Base-by-base conservation (phyloP, 2,888 invertebrate genomes). In the Cephonodes hylas region DNA sequence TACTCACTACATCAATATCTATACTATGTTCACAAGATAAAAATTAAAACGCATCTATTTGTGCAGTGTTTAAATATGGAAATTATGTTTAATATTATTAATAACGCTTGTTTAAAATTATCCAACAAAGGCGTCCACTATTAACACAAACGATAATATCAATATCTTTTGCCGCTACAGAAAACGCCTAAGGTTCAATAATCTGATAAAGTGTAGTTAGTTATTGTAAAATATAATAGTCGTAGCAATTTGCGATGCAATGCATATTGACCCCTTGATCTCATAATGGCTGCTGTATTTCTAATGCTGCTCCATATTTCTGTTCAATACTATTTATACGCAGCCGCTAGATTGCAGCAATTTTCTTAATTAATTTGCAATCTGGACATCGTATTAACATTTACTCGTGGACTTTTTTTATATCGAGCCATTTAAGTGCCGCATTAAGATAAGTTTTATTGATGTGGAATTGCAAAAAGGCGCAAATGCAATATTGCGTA, bases 231-330 rank as follows among this genome's bases (percentile, higher is more conserved):
- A 76, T 76, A 80, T 75, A 80, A 81, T 66, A 74, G 75, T 74
- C 80, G 80, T 84, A 84, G 83, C 82, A 74, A 79, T 79, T 77
- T 72, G 75, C 77, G 75, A 75, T 74, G 67, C 74, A 71, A 68
- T 76, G 79, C 79, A 73, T 81, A 74, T 78, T 86, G 88, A 88
- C 87, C 89, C 83, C 83, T 75, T 48, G 48, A 48, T 48, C 48
- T 48, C 48, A 25, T 48, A 27, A 27, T 48, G n/a, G 15, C 56
- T 22, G 10, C 34, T 57, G 34, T 46, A 15, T 38, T 60, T 48
- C 60, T 48, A 48, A 60, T 60, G 13, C 23, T 46, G 45, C 15
- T 34, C 34, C 34, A 59, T 27, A 25, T 59, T 27, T 31, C 34
- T 46, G 59, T 22, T 59, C n/a, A 20, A 25, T 48, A 25, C 25